Evolutionary conservation across 1,140 invertebrate genomes (phyloP).

Genomic region (Holotrichia oblita): DNA sequence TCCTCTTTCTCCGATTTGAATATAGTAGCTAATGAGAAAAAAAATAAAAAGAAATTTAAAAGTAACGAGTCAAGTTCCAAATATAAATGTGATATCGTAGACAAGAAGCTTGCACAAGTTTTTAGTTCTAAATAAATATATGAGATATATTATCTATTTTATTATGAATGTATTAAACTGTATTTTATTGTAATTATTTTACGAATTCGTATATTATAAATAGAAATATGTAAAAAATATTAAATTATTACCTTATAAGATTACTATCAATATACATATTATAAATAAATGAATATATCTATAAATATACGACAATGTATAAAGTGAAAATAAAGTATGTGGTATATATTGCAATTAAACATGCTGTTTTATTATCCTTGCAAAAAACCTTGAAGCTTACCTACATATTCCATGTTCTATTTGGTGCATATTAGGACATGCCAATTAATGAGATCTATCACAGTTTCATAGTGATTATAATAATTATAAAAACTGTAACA

Average conservation of each 20-base stretch:
- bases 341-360: slow-evolving; percentile 41
- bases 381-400: not conserved
- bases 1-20: slow-evolving; percentile 14
- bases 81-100: slow-evolving; percentile 59
- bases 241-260: slow-evolving; percentile 36
- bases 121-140: slow-evolving; percentile 49
- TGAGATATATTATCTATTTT: slow-evolving; percentile 57
- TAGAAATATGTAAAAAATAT: slow-evolving; percentile 32
- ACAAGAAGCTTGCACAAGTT: slow-evolving; percentile 53
- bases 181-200: slow-evolving; percentile 52
- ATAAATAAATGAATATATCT: slow-evolving; percentile 40
- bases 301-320: slow-evolving; percentile 42
- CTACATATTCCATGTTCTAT: not conserved
- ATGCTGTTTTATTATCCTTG: not conserved
- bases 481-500: too few relatives aligned
- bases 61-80: slow-evolving; percentile 52
- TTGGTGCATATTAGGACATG: not conserved
- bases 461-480: too few relatives aligned
- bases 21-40: not conserved
- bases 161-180: slow-evolving; percentile 57
- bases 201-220: slow-evolving; percentile 33
- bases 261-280: slow-evolving; percentile 36
- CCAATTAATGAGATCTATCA: too few relatives aligned
- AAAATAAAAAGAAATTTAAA: slow-evolving; percentile 10
- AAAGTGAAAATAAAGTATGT: slow-evolving; percentile 43